Conservation (phyloP, 2,797 vertebrate species). For the Manis pentadactyla region DNA sequence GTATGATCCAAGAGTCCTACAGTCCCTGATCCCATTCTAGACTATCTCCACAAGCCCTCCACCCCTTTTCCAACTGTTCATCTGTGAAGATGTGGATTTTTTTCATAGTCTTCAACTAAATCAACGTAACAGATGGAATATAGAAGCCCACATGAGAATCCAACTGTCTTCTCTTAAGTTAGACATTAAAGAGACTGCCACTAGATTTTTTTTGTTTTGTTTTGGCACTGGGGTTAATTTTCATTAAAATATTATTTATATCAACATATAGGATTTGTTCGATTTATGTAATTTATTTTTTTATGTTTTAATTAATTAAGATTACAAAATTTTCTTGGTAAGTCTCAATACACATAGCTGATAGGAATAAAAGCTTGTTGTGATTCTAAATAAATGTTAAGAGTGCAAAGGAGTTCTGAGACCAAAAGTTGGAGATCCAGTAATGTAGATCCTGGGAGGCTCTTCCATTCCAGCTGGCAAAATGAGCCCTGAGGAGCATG, state of each 20-base stretch:
- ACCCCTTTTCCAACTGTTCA: neutral
- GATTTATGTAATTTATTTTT: neutral
- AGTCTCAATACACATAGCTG: neutral
- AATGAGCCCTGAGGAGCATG: neutral
- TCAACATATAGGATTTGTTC: neutral
- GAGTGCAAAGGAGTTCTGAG: neutral
- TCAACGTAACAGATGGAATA: neutral
- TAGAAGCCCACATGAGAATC: neutral
- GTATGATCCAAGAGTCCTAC: neutral
- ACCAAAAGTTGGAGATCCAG: neutral
- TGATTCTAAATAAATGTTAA: neutral
- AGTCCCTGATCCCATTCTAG: neutral
- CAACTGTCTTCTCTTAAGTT: neutral
- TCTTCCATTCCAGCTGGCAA: neutral
- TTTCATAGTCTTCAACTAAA: neutral
- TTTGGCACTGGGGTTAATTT: neutral
- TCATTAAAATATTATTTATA: neutral
- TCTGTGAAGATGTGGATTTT: neutral
- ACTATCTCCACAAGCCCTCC: neutral
- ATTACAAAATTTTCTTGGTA: neutral
- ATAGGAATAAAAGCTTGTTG: neutral
- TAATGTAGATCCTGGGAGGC: neutral
- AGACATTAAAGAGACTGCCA: neutral
- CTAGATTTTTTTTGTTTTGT: neutral
- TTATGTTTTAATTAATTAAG: neutral